Percentiles rank a stretch among this genome's conserved stretches.
Evolutionary conservation across 2,113 vertebrate genomes (phyloP).

Genomic region (Nerophis ophidion): DNA sequence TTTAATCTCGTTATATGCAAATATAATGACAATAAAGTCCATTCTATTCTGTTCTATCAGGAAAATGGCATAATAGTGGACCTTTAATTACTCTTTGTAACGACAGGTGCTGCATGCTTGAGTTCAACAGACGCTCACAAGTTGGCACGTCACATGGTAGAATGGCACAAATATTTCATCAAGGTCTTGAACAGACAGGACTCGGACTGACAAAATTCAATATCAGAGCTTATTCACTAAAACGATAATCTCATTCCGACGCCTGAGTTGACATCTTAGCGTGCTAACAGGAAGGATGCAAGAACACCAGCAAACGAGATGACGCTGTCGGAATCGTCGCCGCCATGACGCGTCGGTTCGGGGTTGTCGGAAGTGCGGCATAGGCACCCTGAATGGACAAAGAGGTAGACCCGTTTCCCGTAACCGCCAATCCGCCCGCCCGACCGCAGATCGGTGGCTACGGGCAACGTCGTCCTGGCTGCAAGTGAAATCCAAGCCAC

Average conservation of each 20-base stretch:
- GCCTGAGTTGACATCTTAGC: slow-evolving; percentile 17
- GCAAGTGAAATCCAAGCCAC: slow-evolving; percentile 35
- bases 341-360: slow-evolving; percentile 26
- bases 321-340: slow-evolving; percentile 33
- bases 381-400: slow-evolving; percentile 49
- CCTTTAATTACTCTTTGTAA: background rate
- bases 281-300: background rate
- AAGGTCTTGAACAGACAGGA: slow-evolving; percentile 31
- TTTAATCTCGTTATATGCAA: too few species aligned
- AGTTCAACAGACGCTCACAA: slow-evolving; percentile 20
- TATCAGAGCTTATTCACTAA: slow-evolving; percentile 2
- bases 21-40: too few species aligned
- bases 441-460: slow-evolving; percentile 45
- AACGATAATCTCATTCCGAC: slow-evolving; percentile 36
- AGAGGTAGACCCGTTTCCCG: slow-evolving; percentile 32
- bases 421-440: slow-evolving; percentile 36
- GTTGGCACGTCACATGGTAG: slow-evolving; percentile 30
- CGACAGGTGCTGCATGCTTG: slow-evolving; percentile 50
- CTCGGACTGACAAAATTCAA: slow-evolving; percentile 32
- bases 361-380: slow-evolving; percentile 15
- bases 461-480: slow-evolving; percentile 35
- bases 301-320: slow-evolving; percentile 23
- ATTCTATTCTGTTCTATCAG: slow-evolving; percentile 2
- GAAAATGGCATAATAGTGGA: too few species aligned
- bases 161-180: slow-evolving; percentile 24